Percentiles rank a stretch among this genome's conserved stretches.
Conservation (phyloP, 2,113 vertebrate genomes). For the Corynorhinus townsendii region DNA sequence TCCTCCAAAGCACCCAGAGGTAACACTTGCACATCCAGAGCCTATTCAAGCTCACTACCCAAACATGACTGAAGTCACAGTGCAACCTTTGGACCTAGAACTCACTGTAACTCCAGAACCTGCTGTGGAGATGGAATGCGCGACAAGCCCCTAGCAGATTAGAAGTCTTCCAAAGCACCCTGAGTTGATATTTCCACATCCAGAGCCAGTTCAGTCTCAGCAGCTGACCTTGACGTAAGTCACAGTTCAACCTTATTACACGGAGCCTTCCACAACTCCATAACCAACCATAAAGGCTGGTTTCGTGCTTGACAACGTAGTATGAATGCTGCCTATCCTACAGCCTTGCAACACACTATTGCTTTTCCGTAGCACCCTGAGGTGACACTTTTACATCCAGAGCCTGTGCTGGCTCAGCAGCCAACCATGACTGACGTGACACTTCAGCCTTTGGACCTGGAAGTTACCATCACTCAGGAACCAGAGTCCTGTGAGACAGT, state of each 20-base stretch:
- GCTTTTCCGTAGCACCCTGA: no score
- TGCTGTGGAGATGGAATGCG: background rate
- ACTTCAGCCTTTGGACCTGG: background rate
- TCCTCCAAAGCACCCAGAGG: background rate
- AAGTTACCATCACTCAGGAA: background rate
- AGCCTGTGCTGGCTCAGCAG: background rate
- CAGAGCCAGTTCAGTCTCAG: background rate
- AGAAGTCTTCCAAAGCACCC: background rate
- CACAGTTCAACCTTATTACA: background rate
- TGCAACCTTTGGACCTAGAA: background rate
- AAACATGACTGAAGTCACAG: background rate
- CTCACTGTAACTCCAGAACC: background rate
- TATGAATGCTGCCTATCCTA: no score
- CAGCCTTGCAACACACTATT: background rate
- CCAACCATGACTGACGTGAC: background rate
- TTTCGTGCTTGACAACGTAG: background rate
- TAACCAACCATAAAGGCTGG: background rate
- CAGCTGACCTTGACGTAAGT: background rate
- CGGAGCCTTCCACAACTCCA: background rate
- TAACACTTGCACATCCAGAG: background rate
- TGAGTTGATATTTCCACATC: background rate
- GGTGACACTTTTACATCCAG: background rate
- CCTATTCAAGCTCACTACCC: background rate
- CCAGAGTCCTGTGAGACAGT: background rate
- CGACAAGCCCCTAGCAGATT: background rate